Base-by-base conservation (phyloP, 2,888 invertebrate genomes). In the Anticlea derivata region DNA sequence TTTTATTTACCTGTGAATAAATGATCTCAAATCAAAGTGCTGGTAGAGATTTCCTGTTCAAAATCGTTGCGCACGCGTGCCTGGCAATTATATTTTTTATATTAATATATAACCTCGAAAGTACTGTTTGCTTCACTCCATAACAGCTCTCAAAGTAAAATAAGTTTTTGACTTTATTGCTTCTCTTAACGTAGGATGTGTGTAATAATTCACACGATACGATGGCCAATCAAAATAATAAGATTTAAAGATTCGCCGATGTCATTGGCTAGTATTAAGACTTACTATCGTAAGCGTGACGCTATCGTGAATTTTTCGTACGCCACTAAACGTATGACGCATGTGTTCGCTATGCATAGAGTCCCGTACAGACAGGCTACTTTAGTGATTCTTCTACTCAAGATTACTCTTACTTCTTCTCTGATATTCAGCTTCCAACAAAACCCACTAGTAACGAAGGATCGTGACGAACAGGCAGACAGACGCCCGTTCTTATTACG, bases 401-500 rank as follows among this genome's bases (percentile, higher is more conserved):
- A 12, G 8, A 1, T 11, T 4, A 44, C 45, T 30, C 23, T 8
- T 10, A 29, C 7, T 7, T 38, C 7, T 20, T 31, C 46, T 31
- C 4, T 24, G 30, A 1, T 10, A 8, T 44, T 41, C 52, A 54
- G 49, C 53, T 57, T 53, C 55, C 58, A 51, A 34, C 41, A 43
- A 58, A 48, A 55, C 45, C 47, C 47, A 52, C 41, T 27, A 50
- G 52, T 48, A 48, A 52, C 38, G 52, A 53, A 48, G 50, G 49
- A 46, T 61, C 61, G 59, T 61, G 61, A 56, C 52, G 44, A 41
- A 56, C 66, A 70, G 73, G 71, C 71, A 63, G 60, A 26, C 52
- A 55, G 73, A 69, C 73, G 71, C 69, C 70, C 13, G 43, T 46
- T 65, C 68, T 63, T 70, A 58, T 67, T 60, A 64, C 61, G 58